phyloP scores from a whole-genome alignment of 2,797 vertebrate species.

The Anabas testudineus region DNA sequence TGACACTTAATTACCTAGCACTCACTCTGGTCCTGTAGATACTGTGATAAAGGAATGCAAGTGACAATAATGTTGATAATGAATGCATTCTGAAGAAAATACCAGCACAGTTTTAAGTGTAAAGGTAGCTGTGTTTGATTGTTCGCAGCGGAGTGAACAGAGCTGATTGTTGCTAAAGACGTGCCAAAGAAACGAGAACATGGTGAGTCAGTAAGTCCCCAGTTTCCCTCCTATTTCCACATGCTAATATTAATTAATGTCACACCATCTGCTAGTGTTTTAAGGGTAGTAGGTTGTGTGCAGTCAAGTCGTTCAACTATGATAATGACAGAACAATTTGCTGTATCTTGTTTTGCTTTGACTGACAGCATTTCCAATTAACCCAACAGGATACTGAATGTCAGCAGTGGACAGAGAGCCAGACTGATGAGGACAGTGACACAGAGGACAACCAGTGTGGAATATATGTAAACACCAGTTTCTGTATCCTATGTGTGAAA shows the following conservation, averaged over 20 bases:
- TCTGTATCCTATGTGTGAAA: background rate
- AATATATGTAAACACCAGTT: constrained; percentile 81
- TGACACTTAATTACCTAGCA: background rate
- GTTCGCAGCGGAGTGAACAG: constrained; percentile 39
- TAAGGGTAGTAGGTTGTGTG: background rate
- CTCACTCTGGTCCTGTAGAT: background rate
- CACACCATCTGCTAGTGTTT: background rate
- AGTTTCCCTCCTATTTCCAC: background rate
- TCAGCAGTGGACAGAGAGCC: constrained; percentile 88
- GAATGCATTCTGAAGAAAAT: background rate
- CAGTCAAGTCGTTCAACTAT: no score
- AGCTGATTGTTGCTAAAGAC: constrained; percentile 40
- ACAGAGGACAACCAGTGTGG: constrained; percentile 88
- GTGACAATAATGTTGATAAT: background rate
- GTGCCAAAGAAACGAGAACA: constrained; percentile 58
- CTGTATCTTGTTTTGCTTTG: background rate
- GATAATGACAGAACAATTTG: no score
- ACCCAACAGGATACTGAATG: constrained; percentile 87
- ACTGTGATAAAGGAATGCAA: background rate
- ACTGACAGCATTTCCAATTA: constrained; percentile 27
- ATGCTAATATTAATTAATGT: background rate
- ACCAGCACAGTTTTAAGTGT: background rate
- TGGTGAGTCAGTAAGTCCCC: constrained; percentile 64
- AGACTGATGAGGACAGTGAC: constrained; percentile 91
- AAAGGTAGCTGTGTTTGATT: constrained; percentile 13